Conservation (phyloP, 2,888 invertebrate genomes). For the Nomada ruficornis region DNA sequence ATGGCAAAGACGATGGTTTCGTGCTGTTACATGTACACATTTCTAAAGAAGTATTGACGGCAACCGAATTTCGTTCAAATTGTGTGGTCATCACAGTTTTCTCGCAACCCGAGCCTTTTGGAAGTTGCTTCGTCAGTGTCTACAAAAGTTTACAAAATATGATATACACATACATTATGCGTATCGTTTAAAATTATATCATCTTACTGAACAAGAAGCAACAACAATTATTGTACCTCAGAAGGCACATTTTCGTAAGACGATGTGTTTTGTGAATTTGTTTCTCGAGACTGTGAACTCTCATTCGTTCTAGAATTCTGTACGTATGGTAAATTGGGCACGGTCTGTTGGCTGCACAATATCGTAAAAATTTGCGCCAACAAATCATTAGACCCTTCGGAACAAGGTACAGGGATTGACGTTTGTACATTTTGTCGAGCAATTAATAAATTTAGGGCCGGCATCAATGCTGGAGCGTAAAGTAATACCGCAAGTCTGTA, state of each 20-base stretch:
- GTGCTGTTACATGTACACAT: constrained; percentile 8
- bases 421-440: constrained; percentile 49
- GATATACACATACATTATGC: neutral
- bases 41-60: constrained; percentile 30
- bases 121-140: neutral
- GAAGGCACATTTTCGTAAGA: neutral
- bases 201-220: neutral
- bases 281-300: neutral
- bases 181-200: neutral
- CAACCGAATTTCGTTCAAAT: constrained; percentile 22
- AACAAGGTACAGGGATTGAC: constrained; percentile 39
- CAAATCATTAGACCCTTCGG: constrained; percentile 59
- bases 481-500: constrained; percentile 58
- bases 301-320: constrained; percentile 3
- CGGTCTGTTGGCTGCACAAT: constrained; percentile 46
- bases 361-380: constrained; percentile 52
- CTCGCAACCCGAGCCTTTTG: neutral
- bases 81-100: neutral
- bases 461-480: constrained; percentile 60
- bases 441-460: constrained; percentile 59
- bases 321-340: constrained; percentile 51
- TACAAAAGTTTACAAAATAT: neutral
- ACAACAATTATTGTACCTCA: constrained; percentile 8
- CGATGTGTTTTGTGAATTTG: neutral
- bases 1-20: neutral